Percentiles rank a stretch among this genome's conserved stretches.
These are phyloP conservation scores for Karalla daura DNA, from an alignment of 2,797 vertebrate species.

Conservation along the genomic window DNA sequence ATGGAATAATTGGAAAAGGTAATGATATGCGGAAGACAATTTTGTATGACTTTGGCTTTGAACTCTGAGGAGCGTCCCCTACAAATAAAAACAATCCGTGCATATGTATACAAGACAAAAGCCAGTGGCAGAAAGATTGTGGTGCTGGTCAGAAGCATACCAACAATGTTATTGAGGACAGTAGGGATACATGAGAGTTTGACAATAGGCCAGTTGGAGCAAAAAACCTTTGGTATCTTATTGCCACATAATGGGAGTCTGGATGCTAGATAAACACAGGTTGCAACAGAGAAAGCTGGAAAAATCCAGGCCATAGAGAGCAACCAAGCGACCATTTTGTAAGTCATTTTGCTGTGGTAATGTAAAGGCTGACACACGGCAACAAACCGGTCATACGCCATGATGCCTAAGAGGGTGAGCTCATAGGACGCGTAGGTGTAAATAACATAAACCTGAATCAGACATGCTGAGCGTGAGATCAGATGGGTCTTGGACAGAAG, in stretches of 20 bases:
- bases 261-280: background rate
- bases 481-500: slow-evolving; percentile 48
- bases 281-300: slow-evolving; percentile 9
- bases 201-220: slow-evolving; percentile 56
- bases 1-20: slow-evolving; percentile 47
- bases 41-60: slow-evolving; percentile 50
- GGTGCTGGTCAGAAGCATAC: slow-evolving; percentile 3
- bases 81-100: slow-evolving; percentile 40
- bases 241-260: slow-evolving; percentile 56
- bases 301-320: slow-evolving; percentile 13
- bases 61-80: slow-evolving; percentile 37
- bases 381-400: slow-evolving; percentile 54
- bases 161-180: slow-evolving; percentile 14
- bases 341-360: slow-evolving; percentile 46
- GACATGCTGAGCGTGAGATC: slow-evolving; percentile 50
- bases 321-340: slow-evolving; percentile 10
- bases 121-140: slow-evolving; percentile 16
- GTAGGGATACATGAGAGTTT: slow-evolving; percentile 41
- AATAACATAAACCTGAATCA: slow-evolving; percentile 47
- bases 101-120: slow-evolving; percentile 49
- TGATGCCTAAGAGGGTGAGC: slow-evolving; percentile 38
- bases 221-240: slow-evolving; percentile 43
- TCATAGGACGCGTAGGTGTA: slow-evolving; percentile 36
- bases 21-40: slow-evolving; percentile 48
- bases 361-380: slow-evolving; percentile 58